Evolutionary conservation across 2,113 vertebrate genomes (phyloP), one percentile per base, ranked within the genome.

Genomic region (Numenius arquata): DNA sequence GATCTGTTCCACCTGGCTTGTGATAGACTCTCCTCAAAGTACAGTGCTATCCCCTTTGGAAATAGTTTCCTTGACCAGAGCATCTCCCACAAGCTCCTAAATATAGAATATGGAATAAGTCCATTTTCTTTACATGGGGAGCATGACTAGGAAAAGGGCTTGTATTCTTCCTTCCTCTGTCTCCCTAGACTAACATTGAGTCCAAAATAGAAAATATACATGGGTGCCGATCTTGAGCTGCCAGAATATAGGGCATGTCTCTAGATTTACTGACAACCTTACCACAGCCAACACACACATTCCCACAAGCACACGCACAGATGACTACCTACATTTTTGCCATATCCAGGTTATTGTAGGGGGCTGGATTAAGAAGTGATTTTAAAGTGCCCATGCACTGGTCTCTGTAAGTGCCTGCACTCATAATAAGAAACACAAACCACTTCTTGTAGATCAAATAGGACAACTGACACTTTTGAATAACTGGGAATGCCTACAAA

Each of bases 191-290:
- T 41, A 47, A 89, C 50, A 56, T 3, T 20, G 27, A 75, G 53
- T 61, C 18, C 27, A 41, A 95, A 91, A 27, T 7, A 96, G 58
- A 81, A 88, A 66, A 88, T 23, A 79, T 25, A 53, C 40, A 88
- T 62, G 27, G 43, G 36, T 82, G 71, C 84, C 0, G 5, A 73
- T 82, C 70, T 62, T 61, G 85, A 91, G 76, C 77, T 91, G 40
- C 55, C 75, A 93, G 71, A 91, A 94, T 94, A 79, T 56, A 94
- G 81, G 78, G 15, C 87, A 87, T 29, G 38, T 91, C 70, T 95
- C 56, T 61, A 91, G 66, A 78, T 95, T 94, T 85, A 91, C 87
- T 96, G 91, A 77, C 91, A 96, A 65, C 70, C 45, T 85, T 74
- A 48, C 38, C 77, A 68, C 40, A 81, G 80, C 87, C 77, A 91